Percentiles rank a stretch among this genome's conserved stretches.
Conservation (phyloP, 2,797 vertebrate genomes). For the Bradypodion ventrale region DNA sequence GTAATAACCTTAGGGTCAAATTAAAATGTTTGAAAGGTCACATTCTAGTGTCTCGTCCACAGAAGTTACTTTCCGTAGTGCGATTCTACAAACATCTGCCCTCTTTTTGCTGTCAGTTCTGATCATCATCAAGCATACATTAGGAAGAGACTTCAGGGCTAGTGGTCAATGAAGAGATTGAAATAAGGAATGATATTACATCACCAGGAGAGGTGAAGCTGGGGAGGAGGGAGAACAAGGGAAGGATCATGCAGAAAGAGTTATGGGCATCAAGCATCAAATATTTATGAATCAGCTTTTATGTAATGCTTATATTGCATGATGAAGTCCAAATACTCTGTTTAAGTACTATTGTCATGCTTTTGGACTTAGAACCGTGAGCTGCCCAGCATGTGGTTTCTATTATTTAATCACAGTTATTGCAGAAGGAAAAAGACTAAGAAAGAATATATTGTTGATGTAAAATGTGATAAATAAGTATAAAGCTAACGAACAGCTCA, state of each 20-base stretch:
- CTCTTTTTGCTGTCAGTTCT: not conserved
- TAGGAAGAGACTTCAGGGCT: not conserved
- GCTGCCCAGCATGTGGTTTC: slow-evolving; percentile 63
- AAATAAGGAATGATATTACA: not conserved
- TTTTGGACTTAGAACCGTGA: slow-evolving; percentile 39
- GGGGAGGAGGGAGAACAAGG: not conserved
- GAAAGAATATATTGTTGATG: slow-evolving; percentile 63
- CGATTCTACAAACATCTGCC: not conserved
- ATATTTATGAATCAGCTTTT: slow-evolving; percentile 59
- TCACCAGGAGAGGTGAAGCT: not conserved
- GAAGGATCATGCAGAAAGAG: not conserved
- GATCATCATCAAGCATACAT: not conserved
- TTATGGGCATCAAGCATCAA: slow-evolving; percentile 29
- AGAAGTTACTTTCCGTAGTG: not conserved
- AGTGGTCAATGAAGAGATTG: not conserved
- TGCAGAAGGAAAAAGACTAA: slow-evolving; percentile 57
- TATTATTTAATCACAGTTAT: slow-evolving; percentile 54
- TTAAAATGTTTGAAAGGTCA: not conserved
- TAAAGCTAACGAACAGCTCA: slow-evolving; percentile 36
- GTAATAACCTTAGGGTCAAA: not conserved
- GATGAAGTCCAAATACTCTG: slow-evolving; percentile 51
- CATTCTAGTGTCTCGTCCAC: not conserved
- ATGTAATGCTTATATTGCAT: slow-evolving; percentile 48
- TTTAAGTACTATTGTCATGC: slow-evolving; percentile 53
- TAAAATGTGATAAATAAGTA: slow-evolving; percentile 66